Conservation (phyloP, 30 jellyfish, hydroid and myxozoan genomes). For the Turritopsis rubra region DNA sequence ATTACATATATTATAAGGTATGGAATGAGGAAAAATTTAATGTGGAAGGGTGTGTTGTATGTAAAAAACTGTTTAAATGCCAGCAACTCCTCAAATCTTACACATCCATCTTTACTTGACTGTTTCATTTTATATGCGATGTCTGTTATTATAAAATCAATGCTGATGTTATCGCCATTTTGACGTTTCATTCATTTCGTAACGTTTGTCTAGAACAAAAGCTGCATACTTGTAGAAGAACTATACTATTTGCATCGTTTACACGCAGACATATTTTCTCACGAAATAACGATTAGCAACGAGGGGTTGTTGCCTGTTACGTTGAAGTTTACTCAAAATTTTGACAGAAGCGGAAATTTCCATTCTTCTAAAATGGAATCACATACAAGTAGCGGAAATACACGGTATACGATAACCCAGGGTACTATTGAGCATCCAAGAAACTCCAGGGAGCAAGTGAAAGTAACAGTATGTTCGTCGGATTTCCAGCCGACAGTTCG, state of each 20-base stretch:
- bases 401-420: background rate
- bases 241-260: slow-evolving; percentile 59
- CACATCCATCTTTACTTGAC: no score
- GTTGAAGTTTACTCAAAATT: background rate
- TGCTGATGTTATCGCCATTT: no score
- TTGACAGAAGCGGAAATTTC: background rate
- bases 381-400: background rate
- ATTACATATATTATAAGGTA: no score
- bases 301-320: slow-evolving; percentile 41
- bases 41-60: no score
- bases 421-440: background rate
- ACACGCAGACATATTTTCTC: slow-evolving; percentile 50
- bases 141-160: no score
- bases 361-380: slow-evolving; percentile 3
- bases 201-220: slow-evolving; percentile 15
- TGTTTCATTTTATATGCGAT: no score
- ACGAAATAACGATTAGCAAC: slow-evolving; percentile 47
- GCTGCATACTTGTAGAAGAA: slow-evolving; percentile 78
- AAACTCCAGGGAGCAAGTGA: background rate
- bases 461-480: slow-evolving; percentile 12
- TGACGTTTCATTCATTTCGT: no score
- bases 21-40: no score
- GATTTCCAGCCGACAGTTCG: slow-evolving; percentile 21
- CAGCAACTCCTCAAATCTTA: no score
- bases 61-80: no score